A percentile compares a stretch with the other conserved stretches of the same genome.
Conservation (phyloP, 2,888 invertebrate species). For the Xylocampa areola region DNA sequence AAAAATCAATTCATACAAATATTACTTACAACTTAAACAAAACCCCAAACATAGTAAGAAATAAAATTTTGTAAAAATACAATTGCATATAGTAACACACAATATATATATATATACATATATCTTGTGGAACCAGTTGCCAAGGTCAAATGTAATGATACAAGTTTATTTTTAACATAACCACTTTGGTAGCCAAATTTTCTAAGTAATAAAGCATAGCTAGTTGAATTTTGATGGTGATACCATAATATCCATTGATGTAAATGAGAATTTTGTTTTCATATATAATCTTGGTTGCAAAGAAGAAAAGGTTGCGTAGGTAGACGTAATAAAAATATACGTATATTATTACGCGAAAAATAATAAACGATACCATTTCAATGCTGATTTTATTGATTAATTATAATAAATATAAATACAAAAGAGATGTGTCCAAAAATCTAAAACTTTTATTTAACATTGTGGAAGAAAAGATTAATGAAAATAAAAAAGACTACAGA, state of each 20-base stretch:
- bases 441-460: no score
- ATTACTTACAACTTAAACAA: background rate
- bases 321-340: background rate
- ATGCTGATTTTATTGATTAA: no score
- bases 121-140: conserved; percentile 53
- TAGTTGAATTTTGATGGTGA: conserved; percentile 48
- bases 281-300: background rate
- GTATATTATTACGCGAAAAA: no score
- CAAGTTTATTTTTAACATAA: conserved; percentile 58
- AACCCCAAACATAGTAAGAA: conserved; percentile 19
- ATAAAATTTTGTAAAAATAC: conserved; percentile 51
- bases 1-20: background rate
- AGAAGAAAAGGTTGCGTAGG: background rate
- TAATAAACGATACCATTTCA: no score
- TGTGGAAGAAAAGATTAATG: no score
- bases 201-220: conserved; percentile 61
- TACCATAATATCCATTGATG: conserved; percentile 22
- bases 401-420: no score
- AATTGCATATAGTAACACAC: conserved; percentile 57
- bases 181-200: conserved; percentile 59
- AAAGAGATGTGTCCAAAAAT: no score
- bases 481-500: no score
- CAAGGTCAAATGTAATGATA: conserved; percentile 56
- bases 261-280: conserved; percentile 6
- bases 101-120: conserved; percentile 20